phyloP scores from a whole-genome alignment of 1,140 invertebrate genomes.

The Drosophila ercepeae region DNA sequence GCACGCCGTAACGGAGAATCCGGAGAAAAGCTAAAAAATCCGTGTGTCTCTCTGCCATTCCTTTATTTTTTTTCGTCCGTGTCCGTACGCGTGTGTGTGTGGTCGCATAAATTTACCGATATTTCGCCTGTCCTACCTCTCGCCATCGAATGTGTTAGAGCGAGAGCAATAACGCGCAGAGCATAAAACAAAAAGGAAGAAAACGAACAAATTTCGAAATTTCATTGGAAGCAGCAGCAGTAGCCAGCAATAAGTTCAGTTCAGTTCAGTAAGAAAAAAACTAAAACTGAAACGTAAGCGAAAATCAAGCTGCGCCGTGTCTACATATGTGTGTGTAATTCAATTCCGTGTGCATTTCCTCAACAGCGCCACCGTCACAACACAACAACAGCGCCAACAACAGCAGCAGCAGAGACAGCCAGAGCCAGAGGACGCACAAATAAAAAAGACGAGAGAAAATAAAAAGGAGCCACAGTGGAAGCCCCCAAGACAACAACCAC shows the following conservation, averaged over 20 bases:
- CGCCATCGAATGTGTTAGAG: conserved; percentile 6
- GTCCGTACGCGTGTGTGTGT: conserved; percentile 16
- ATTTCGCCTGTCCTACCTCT: conserved; percentile 46
- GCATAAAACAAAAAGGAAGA: conserved; percentile 13
- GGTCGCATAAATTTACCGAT: conserved; percentile 71
- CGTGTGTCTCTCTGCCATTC: conserved; percentile 23
- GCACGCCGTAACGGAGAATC: conserved; percentile 24
- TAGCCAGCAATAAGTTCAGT: conserved; percentile 14
- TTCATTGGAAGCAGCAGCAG: conserved; percentile 3
- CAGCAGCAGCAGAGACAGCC: conserved; percentile 2
- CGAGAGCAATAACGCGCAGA: conserved; percentile 32
- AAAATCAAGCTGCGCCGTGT: conserved; percentile 15
- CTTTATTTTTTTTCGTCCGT: conserved; percentile 51
- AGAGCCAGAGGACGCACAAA: conserved; percentile 33
- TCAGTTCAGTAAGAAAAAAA: conserved; percentile 11
- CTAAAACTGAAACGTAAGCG: conserved; percentile 51
- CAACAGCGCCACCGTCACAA: conserved; percentile 16
- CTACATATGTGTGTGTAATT: conserved; percentile 18
- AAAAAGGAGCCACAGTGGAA: conserved; percentile 23
- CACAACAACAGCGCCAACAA: conserved; percentile 4
- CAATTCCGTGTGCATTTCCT: conserved; percentile 42
- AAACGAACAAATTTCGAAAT: conserved; percentile 1
- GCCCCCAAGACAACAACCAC: conserved; percentile 30
- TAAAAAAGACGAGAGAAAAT: conserved; percentile 20
- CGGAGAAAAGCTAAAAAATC: conserved; percentile 21